Percentiles rank a stretch among this genome's conserved stretches.
Evolutionary conservation across 2,113 vertebrate species (phyloP).

Genomic region (Siphamia tubifer): DNA sequence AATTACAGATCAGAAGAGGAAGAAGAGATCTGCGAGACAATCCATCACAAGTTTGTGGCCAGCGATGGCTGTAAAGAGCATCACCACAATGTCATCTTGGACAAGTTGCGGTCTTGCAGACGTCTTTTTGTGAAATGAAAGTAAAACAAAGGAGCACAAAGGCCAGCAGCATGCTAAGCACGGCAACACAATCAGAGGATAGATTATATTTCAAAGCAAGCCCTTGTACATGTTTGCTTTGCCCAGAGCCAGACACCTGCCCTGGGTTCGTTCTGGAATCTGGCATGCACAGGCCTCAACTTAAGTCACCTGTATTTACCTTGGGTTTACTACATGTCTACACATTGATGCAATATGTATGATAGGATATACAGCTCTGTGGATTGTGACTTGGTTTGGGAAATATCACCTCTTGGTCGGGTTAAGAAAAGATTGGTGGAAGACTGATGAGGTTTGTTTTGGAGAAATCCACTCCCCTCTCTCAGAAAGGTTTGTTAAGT

Average conservation of each 20-base stretch:
- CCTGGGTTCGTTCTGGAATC: not conserved
- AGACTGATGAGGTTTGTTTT: conserved; percentile 57
- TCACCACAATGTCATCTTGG: conserved; percentile 24
- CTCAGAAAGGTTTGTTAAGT: conserved; percentile 48
- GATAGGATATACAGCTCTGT: conserved; percentile 12
- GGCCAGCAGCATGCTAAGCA: not conserved
- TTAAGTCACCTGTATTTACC: conserved; percentile 46
- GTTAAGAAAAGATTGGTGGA: conserved; percentile 58
- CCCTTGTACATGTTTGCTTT: conserved; percentile 4
- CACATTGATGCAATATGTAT: conserved; percentile 22
- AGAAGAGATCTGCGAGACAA: conserved; percentile 33
- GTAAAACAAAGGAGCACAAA: conserved; percentile 32
- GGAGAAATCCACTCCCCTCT: conserved; percentile 21
- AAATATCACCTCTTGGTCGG: conserved; percentile 27
- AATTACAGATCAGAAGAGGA: conserved; percentile 42
- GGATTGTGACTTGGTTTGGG: conserved; percentile 24
- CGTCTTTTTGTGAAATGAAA: conserved; percentile 51
- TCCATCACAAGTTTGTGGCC: conserved; percentile 60
- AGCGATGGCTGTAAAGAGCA: conserved; percentile 9
- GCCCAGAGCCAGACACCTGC: conserved; percentile 38
- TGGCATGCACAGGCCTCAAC: conserved; percentile 4
- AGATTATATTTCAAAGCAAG: conserved; percentile 18
- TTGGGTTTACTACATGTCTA: conserved; percentile 30
- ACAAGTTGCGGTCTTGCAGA: conserved; percentile 24
- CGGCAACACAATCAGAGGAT: not conserved